These are phyloP conservation scores for Clusia tigrina DNA, from an alignment of 2,888 invertebrate species.

Conservation along the genomic window DNA sequence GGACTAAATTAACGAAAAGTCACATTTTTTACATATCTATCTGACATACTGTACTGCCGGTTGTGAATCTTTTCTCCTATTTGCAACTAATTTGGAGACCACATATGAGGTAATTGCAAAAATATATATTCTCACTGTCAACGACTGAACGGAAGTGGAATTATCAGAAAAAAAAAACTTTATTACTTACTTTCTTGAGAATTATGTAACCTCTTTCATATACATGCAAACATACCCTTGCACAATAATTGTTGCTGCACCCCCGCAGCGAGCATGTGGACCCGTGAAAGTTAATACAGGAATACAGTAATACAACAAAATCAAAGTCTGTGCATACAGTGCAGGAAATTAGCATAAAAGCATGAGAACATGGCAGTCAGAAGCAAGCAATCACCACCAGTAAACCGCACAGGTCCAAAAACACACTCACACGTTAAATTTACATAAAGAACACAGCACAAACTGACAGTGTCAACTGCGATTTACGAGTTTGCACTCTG, in stretches of 20 bases:
- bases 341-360: conserved; percentile 36
- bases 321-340: conserved; percentile 23
- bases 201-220: too few species aligned
- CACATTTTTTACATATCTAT: too few species aligned
- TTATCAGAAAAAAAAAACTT: too few species aligned
- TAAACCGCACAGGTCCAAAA: conserved; percentile 3
- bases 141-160: too few species aligned
- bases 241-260: not conserved
- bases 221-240: too few species aligned
- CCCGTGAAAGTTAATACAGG: not conserved
- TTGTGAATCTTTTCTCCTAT: too few species aligned
- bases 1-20: too few species aligned
- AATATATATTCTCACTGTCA: too few species aligned
- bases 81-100: too few species aligned
- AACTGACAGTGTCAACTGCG: conserved; percentile 4
- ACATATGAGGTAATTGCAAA: too few species aligned
- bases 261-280: not conserved
- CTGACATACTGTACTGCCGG: too few species aligned
- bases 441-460: not conserved
- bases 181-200: too few species aligned
- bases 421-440: not conserved
- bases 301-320: conserved; percentile 17
- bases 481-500: not conserved
- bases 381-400: conserved; percentile 17
- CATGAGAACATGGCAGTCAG: conserved; percentile 19